These are phyloP conservation scores for Eristalinus sepulchralis DNA, from an alignment of 2,888 invertebrate species.

Conservation along the genomic window DNA sequence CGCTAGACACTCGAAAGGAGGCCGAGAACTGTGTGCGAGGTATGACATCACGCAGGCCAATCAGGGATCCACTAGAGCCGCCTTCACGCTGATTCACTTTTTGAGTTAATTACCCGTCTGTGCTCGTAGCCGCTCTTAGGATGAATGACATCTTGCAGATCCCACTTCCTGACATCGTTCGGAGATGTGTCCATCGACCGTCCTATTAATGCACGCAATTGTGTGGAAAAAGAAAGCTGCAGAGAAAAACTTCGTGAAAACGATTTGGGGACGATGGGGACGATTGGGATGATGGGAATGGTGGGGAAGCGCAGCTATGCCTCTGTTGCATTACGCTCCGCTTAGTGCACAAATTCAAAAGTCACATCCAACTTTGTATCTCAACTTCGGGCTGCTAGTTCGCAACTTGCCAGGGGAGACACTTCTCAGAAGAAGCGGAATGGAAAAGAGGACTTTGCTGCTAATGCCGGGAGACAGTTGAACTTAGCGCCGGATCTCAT, in stretches of 20 bases:
- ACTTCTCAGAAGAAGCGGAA: constrained; percentile 12
- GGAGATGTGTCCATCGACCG: not conserved
- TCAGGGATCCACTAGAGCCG: constrained; percentile 19
- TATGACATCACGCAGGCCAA: not conserved
- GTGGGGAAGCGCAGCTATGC: constrained; percentile 23
- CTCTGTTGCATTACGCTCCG: constrained; percentile 47
- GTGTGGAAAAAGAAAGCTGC: constrained; percentile 32
- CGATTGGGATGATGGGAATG: too few species aligned
- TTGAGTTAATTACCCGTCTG: not conserved
- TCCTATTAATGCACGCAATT: constrained; percentile 62
- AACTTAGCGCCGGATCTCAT: constrained; percentile 51
- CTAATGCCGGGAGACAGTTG: constrained; percentile 66
- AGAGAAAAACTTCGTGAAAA: constrained; percentile 20
- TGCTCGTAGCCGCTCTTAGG: not conserved
- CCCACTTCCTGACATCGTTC: constrained; percentile 45
- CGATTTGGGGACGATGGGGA: constrained; percentile 17
- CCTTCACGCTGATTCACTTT: constrained; percentile 30
- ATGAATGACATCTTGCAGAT: constrained; percentile 50
- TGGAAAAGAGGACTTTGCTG: constrained; percentile 2
- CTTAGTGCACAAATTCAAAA: constrained; percentile 67
- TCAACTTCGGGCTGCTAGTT: constrained; percentile 39
- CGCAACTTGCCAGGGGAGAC: constrained; percentile 25
- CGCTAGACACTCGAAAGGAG: not conserved
- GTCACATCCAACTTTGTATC: constrained; percentile 50
- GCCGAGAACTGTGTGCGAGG: constrained; percentile 20